Base-by-base conservation (phyloP, 2,797 vertebrate genomes). In the Xiphorhynchus erythropygius region DNA sequence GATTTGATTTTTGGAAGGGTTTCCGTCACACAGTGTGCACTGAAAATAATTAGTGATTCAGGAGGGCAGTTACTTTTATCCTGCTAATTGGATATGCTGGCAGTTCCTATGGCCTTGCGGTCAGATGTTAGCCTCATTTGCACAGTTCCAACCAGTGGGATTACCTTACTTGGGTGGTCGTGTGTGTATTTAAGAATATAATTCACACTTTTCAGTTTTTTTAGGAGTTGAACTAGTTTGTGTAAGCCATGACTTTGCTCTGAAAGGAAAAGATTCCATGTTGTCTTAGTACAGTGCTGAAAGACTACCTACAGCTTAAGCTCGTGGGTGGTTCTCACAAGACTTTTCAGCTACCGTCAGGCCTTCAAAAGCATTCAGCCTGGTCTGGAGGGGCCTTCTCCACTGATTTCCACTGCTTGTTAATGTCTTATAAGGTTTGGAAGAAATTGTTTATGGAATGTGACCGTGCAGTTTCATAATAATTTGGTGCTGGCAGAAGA, bases 1-100 rank as follows among this genome's bases (percentile, higher is more conserved):
- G 70, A 94, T 87, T 91, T 94, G 88, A 91, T 89, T 95, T 94
- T 94, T 96, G 87, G 93, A 95, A 91, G 62, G 39, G 56, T 94
- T 97, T 94, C 94, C 88, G 93, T 96, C 91, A 84, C 70, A 71
- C 63, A 10, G 10, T 67, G 64, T 57, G 67, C 82, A 71, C 87
- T 83, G 91, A 93, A 94, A 96, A 91, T 94, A 96, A 96, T 96
- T 94, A 92, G 77, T 64, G 64, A 93, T 83, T 78, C 46, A 82
- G 71, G 90, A 95, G 86, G 77, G 87, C 85, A 94, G 83, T 94
- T 84, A 93, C 86, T 95, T 94, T 93, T 93, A 89, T 93, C 90
- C 80, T 80, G n/a, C 70, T 97, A 97, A 96, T 90, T 96, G 93
- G 93, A 77, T 88, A 84, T 52, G 49, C 83, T 94, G 91, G 90